phyloP scores from a whole-genome alignment of 2,113 vertebrate species.

The Gymnogyps californianus region DNA sequence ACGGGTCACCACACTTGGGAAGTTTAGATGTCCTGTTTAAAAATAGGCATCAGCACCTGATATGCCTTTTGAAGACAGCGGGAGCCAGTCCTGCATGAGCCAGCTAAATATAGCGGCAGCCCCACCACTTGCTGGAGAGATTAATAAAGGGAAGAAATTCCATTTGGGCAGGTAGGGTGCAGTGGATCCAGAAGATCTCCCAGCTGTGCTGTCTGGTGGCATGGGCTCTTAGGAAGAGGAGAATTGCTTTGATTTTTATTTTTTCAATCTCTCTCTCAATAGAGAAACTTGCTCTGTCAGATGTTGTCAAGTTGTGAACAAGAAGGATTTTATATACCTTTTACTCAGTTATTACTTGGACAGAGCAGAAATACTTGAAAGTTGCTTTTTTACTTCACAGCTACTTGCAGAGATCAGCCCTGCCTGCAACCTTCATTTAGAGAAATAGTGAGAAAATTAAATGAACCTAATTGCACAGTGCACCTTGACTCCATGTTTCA shows the following conservation, averaged over 20 bases:
- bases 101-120: not conserved
- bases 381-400: not conserved
- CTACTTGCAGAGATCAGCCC: not conserved
- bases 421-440: not conserved
- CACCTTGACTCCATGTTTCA: not conserved
- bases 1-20: slow-evolving; percentile 11
- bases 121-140: not conserved
- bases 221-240: not conserved
- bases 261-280: not conserved
- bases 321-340: not conserved
- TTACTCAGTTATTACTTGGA: not conserved
- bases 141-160: not conserved
- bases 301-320: not conserved
- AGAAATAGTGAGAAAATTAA: not conserved
- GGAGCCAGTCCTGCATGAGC: not conserved
- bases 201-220: not conserved
- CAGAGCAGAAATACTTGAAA: not conserved
- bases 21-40: slow-evolving; percentile 45
- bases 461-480: not conserved
- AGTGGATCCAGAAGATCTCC: not conserved
- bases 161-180: slow-evolving; percentile 17
- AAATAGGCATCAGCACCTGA: slow-evolving; percentile 40
- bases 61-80: slow-evolving; percentile 19
- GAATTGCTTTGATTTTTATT: not conserved
- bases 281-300: not conserved